These are phyloP conservation scores for Urocitellus parryii DNA, from an alignment of 2,113 vertebrate species.

Conservation along the genomic window DNA sequence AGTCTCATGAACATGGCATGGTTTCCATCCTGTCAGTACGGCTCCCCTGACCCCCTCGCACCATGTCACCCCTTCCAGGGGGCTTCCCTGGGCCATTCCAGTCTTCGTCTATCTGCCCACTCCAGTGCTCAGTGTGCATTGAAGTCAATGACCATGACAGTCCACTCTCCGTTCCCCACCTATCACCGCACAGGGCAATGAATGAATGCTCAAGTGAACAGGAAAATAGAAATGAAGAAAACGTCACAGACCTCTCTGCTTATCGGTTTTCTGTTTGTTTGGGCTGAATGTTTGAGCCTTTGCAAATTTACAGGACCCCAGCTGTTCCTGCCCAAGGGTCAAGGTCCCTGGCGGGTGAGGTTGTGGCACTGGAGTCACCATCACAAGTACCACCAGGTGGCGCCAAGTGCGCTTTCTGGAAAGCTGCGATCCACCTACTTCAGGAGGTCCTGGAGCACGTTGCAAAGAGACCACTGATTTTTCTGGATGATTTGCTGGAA, in stretches of 20 bases:
- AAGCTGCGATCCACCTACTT: rapidly evolving
- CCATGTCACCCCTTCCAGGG: not conserved
- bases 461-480: not conserved
- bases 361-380: rapidly evolving
- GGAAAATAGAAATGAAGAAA: not conserved
- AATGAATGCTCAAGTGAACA: not conserved
- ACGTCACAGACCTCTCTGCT: not conserved
- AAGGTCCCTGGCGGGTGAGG: not conserved
- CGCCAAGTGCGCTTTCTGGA: not conserved
- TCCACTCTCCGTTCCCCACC: rapidly evolving
- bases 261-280: not conserved
- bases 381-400: not conserved
- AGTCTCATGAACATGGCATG: not conserved
- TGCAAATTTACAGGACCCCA: not conserved
- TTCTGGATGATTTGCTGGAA: not conserved
- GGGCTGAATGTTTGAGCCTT: not conserved
- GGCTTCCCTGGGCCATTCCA: not conserved
- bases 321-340: not conserved
- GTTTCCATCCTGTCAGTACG: not conserved
- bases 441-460: rapidly evolving
- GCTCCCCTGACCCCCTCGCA: no score
- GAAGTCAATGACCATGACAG: not conserved
- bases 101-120: not conserved
- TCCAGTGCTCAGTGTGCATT: rapidly evolving
- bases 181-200: not conserved